Base-by-base conservation (phyloP, 2,888 invertebrate genomes). In the Andrena minutula region DNA sequence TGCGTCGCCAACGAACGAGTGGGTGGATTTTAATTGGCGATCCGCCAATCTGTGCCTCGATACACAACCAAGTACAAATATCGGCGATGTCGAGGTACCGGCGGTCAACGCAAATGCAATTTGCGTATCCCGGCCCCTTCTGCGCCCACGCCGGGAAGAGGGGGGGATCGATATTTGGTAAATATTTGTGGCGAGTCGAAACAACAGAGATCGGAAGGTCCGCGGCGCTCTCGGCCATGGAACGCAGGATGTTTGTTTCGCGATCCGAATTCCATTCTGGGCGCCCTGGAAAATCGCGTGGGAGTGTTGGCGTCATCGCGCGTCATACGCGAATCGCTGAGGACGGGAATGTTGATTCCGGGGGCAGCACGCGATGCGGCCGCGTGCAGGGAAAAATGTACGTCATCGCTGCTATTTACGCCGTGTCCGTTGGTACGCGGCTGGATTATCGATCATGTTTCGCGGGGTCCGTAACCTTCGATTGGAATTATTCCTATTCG, bases 21-120 rank as follows among this genome's bases (percentile, higher is more conserved):
- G 82, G 73, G 85, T 78, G 77, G 88, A 90, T 91, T 91, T 91
- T 91, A 89, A 90, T 89, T 91, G 91, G 90, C 91, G 76, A 75
- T 64, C 58, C 28, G 89, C 91, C 91, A 90, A 86, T 84, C 82
- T 86, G 85, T 84, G 79, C 84, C 82, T 86, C 86, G 87, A 88
- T 87, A 84, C 86, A 88, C 86, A 86, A 88, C 79, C 85, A 79
- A 86, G 86, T 88, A 86, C 89, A 90, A 90, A 90, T 85, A 89
- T 87, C 88, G 88, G 82, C 78, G 72, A 76, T 82, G 84, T 82
- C 82, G 86, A 74, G 79, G 80, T 82, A 76, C 60, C 58, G 69
- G 83, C 83, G 79, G 80, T 82, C 83, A 81, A 86, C 83, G 88
- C 81, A 88, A 88, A 88, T 87, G 86, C 87, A 84, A 89, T 90